These are phyloP conservation scores for Silurus meridionalis DNA, from an alignment of 2,113 vertebrate genomes.

Conservation along the genomic window DNA sequence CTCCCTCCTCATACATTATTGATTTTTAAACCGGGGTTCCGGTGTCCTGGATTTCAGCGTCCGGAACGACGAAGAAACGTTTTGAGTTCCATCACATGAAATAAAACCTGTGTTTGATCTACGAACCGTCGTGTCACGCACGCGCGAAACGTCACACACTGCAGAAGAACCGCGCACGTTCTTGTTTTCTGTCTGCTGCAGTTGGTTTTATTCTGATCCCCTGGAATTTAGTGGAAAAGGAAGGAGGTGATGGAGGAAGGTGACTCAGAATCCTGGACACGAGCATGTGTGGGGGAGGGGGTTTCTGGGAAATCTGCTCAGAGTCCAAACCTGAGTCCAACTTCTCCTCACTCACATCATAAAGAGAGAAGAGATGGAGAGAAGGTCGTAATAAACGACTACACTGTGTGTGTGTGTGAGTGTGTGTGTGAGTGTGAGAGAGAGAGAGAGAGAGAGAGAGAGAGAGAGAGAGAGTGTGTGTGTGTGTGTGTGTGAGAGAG, in stretches of 20 bases:
- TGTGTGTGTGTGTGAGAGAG: too few relatives aligned
- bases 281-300: conserved; percentile 26
- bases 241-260: conserved; percentile 5
- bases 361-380: conserved; percentile 47
- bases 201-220: neutral
- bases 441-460: too few relatives aligned
- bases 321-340: conserved; percentile 38
- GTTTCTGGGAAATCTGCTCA: conserved; percentile 57
- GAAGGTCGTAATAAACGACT: neutral
- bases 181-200: neutral
- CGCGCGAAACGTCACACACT: too few relatives aligned
- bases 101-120: too few relatives aligned
- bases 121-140: too few relatives aligned
- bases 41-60: too few relatives aligned
- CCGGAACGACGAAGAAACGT: too few relatives aligned
- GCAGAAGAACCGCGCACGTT: neutral
- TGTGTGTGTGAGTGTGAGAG: too few relatives aligned
- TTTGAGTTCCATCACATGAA: too few relatives aligned
- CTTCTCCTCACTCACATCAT: conserved; percentile 34
- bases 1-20: too few relatives aligned
- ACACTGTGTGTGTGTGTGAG: neutral
- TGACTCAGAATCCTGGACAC: conserved; percentile 53
- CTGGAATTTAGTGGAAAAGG: neutral
- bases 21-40: too few relatives aligned
- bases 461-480: too few relatives aligned